A percentile compares a stretch with the other conserved stretches of the same genome.
Evolutionary conservation across 2,113 vertebrate species (phyloP).

Genomic region (Marcusenius ussheri): DNA sequence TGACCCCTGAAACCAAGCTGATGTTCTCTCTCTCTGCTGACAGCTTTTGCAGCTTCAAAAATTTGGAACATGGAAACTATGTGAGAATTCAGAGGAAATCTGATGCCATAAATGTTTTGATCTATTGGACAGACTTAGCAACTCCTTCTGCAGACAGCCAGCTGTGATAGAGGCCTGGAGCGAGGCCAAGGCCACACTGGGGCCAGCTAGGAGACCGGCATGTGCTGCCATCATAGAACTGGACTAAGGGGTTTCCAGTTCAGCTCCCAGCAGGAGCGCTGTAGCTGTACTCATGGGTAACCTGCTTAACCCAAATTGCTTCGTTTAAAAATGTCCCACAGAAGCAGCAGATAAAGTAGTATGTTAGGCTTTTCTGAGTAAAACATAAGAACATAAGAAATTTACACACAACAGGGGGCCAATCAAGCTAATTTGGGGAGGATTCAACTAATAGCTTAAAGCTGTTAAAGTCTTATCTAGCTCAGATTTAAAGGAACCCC

Average conservation of each 20-base stretch:
- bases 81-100: slow-evolving; percentile 26
- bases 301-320: neutral
- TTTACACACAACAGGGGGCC: no score
- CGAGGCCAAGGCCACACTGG: slow-evolving; percentile 20
- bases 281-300: neutral
- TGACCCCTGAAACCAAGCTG: slow-evolving; percentile 35
- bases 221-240: slow-evolving; percentile 23
- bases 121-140: slow-evolving; percentile 42
- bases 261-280: neutral
- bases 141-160: slow-evolving; percentile 30
- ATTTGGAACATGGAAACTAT: slow-evolving; percentile 13
- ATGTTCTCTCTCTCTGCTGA: slow-evolving; percentile 16
- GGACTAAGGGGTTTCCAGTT: neutral
- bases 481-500: no score
- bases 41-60: slow-evolving; percentile 20
- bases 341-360: neutral
- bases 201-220: slow-evolving; percentile 17
- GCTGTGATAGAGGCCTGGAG: slow-evolving; percentile 8
- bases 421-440: no score
- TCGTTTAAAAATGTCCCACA: neutral
- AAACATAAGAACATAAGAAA: no score
- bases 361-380: neutral
- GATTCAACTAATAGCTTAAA: no score
- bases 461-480: no score
- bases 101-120: slow-evolving; percentile 39